Conservation (phyloP, 1,140 invertebrate species). For the Orchestia grillus region DNA sequence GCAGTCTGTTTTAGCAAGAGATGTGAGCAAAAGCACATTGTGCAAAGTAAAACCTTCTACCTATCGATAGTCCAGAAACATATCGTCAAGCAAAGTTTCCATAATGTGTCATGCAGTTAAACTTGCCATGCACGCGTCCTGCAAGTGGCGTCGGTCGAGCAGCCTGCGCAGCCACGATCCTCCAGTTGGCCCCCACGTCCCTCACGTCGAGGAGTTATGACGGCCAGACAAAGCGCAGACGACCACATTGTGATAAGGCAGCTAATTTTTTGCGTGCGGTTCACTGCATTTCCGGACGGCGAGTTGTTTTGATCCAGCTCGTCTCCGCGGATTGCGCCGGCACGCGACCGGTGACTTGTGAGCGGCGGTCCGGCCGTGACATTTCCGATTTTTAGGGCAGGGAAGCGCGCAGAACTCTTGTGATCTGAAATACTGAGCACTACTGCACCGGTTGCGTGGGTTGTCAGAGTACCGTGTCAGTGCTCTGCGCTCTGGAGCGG, state of each 20-base stretch:
- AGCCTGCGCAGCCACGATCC: too few relatives aligned
- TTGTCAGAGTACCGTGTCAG: background rate
- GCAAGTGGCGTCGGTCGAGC: too few relatives aligned
- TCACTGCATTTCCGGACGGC: background rate
- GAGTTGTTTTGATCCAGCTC: slow-evolving; percentile 33
- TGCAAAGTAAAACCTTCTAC: too few relatives aligned
- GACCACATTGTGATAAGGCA: background rate
- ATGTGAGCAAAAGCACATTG: too few relatives aligned
- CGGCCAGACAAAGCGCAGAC: background rate
- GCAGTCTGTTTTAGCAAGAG: too few relatives aligned
- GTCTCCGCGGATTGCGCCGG: background rate
- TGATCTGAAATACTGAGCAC: background rate
- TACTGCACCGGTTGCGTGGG: background rate
- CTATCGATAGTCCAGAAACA: too few relatives aligned
- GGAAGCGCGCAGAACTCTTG: background rate
- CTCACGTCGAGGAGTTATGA: background rate
- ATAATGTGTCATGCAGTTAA: too few relatives aligned
- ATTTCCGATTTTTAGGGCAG: background rate
- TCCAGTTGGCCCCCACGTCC: background rate
- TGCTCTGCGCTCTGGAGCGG: background rate
- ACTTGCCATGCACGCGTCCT: too few relatives aligned
- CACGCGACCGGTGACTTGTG: slow-evolving; percentile 2
- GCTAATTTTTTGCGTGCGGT: slow-evolving; percentile 46
- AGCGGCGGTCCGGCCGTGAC: background rate
- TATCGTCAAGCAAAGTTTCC: too few relatives aligned